A percentile compares a stretch with the other conserved stretches of the same genome.
phyloP scores from a whole-genome alignment of 2,113 vertebrate species.

The Halcyon senegalensis region DNA sequence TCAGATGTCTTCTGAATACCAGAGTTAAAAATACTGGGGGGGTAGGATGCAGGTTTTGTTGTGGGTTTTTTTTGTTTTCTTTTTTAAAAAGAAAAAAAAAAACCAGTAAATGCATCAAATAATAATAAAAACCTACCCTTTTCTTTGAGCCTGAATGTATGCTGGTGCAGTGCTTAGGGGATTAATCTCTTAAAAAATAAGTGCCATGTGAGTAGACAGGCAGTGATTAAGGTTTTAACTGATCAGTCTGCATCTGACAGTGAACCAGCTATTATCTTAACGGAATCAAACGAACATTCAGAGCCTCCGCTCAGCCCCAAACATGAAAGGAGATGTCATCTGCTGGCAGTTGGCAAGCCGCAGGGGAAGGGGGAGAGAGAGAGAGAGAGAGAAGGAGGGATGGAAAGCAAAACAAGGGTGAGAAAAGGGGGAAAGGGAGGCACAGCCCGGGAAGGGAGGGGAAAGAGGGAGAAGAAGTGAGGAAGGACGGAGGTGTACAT shows the following conservation, averaged over 20 bases:
- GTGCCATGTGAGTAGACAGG: slow-evolving; percentile 98
- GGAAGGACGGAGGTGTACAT: neutral
- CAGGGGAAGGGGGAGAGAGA: slow-evolving; percentile 80
- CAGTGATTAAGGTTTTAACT: slow-evolving; percentile 99
- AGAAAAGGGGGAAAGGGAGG: slow-evolving; percentile 8
- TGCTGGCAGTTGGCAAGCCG: slow-evolving; percentile 96
- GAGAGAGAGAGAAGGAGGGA: slow-evolving; percentile 61
- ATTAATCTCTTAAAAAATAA: slow-evolving; percentile 92
- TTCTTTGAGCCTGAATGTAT: slow-evolving; percentile 79
- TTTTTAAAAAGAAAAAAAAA: neutral
- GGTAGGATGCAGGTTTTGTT: neutral
- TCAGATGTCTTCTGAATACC: neutral
- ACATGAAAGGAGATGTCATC: slow-evolving; percentile 99
- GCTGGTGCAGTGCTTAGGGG: slow-evolving; percentile 84
- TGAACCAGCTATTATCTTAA: slow-evolving; percentile 99
- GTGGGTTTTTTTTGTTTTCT: neutral
- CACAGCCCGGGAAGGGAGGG: neutral
- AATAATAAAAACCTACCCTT: slow-evolving; percentile 64
- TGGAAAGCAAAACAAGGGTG: slow-evolving; percentile 51
- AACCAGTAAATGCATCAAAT: slow-evolving; percentile 45
- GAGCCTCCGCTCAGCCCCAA: slow-evolving; percentile 93
- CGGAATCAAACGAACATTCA: slow-evolving; percentile 99
- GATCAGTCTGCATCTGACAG: slow-evolving; percentile 99
- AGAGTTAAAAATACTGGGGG: neutral
- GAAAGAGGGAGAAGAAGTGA: neutral